A percentile compares a stretch with the other conserved stretches of the same genome.
Evolutionary conservation across 2,113 vertebrate genomes (phyloP).

Genomic region (Gorilla gorilla): DNA sequence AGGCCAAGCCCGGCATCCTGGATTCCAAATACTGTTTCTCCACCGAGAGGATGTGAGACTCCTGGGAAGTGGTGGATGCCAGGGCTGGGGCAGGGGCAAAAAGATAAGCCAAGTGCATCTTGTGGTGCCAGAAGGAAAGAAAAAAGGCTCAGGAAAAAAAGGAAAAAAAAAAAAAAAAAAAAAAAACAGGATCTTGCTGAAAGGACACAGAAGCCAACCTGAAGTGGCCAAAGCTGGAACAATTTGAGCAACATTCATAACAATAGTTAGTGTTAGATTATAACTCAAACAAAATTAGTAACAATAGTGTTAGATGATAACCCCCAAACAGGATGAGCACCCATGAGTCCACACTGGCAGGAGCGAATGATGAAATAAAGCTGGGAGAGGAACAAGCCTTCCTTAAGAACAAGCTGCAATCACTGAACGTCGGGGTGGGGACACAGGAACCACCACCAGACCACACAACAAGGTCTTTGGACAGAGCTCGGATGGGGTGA

Average conservation of each 20-base stretch:
- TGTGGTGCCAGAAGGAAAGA: rapidly evolving
- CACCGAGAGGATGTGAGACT: too few species aligned
- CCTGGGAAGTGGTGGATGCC: neutral
- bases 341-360: rapidly evolving
- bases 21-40: neutral
- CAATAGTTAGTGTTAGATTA: rapidly evolving
- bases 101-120: neutral
- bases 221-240: neutral
- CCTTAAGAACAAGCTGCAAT: rapidly evolving
- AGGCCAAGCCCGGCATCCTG: neutral
- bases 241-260: rapidly evolving
- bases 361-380: neutral
- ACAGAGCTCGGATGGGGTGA: neutral
- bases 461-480: neutral
- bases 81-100: neutral
- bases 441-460: too few species aligned
- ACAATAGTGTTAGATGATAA: rapidly evolving
- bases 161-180: too few species aligned
- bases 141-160: too few species aligned
- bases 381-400: rapidly evolving
- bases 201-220: neutral
- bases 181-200: too few species aligned
- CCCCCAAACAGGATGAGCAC: rapidly evolving
- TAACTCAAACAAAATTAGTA: too few species aligned
- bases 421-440: rapidly evolving